phyloP scores from a whole-genome alignment of 2,797 vertebrate species.

The Urosaurus nigricauda region DNA sequence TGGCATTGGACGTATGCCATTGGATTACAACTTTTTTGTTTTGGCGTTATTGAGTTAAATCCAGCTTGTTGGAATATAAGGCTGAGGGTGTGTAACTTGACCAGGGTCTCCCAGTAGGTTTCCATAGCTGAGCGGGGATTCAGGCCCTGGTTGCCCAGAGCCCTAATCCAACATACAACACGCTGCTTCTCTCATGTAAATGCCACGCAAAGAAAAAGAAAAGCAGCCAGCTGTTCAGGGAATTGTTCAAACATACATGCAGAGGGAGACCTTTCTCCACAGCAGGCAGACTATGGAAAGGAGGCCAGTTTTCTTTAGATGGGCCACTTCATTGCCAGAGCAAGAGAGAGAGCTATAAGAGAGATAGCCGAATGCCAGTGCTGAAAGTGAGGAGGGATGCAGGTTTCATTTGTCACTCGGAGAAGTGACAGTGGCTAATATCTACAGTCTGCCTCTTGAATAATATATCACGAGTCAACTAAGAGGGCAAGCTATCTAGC shows the following conservation, averaged over 20 bases:
- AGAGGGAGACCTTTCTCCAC: neutral
- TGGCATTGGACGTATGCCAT: too few relatives aligned
- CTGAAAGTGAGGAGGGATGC: constrained; percentile 32
- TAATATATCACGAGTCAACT: constrained; percentile 49
- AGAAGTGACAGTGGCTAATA: constrained; percentile 49
- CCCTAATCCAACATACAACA: too few relatives aligned
- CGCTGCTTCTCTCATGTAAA: too few relatives aligned
- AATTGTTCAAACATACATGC: neutral
- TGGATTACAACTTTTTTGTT: too few relatives aligned
- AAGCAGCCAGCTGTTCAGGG: neutral
- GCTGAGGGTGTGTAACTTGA: too few relatives aligned
- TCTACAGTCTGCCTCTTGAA: constrained; percentile 49
- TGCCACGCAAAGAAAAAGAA: neutral
- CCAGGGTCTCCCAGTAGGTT: too few relatives aligned
- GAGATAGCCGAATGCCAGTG: neutral
- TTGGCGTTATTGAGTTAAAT: too few relatives aligned
- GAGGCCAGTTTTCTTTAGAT: neutral
- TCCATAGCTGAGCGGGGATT: too few relatives aligned
- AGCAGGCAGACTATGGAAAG: neutral
- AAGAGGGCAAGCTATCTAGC: neutral
- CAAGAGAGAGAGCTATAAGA: neutral
- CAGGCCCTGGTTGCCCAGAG: too few relatives aligned
- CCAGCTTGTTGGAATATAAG: too few relatives aligned
- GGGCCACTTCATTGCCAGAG: constrained; percentile 9
- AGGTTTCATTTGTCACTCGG: constrained; percentile 61